These are phyloP conservation scores for Eupithecia exiguata DNA, from an alignment of 2,888 invertebrate species.

Conservation along the genomic window DNA sequence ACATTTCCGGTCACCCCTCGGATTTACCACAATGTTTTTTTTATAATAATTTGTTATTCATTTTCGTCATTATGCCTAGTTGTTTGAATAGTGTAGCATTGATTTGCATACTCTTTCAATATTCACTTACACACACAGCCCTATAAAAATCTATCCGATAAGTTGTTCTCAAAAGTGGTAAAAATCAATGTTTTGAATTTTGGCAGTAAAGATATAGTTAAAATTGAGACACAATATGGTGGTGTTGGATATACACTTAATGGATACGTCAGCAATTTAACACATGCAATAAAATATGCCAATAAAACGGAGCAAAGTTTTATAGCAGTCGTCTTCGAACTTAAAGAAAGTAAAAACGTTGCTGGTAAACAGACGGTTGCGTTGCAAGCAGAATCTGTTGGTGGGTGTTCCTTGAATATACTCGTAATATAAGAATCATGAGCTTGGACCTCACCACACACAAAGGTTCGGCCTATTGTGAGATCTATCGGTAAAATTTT, in stretches of 20 bases:
- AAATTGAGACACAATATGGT: not conserved
- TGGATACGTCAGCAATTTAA: not conserved
- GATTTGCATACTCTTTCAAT: not conserved
- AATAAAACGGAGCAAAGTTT: conserved; percentile 6
- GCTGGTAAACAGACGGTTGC: not conserved
- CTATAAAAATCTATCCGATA: not conserved
- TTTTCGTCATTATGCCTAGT: conserved; percentile 13
- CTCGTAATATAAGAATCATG: too few species aligned
- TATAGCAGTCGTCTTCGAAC: not conserved
- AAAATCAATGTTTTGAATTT: not conserved
- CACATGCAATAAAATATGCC: not conserved
- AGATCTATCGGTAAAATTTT: too few species aligned
- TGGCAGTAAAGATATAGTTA: not conserved
- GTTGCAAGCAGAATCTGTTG: not conserved
- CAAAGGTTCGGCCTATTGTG: too few species aligned
- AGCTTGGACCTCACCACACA: too few species aligned
- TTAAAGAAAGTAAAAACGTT: not conserved
- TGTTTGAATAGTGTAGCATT: not conserved
- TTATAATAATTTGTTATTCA: conserved; percentile 30
- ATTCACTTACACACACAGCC: not conserved
- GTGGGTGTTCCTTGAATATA: not conserved
- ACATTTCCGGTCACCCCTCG: conserved; percentile 75
- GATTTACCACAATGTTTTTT: conserved; percentile 49
- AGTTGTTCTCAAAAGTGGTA: not conserved
- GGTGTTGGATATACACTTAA: not conserved